Evolutionary conservation across 2,888 invertebrate genomes (phyloP).

Genomic region (Plagiodera versicolora): DNA sequence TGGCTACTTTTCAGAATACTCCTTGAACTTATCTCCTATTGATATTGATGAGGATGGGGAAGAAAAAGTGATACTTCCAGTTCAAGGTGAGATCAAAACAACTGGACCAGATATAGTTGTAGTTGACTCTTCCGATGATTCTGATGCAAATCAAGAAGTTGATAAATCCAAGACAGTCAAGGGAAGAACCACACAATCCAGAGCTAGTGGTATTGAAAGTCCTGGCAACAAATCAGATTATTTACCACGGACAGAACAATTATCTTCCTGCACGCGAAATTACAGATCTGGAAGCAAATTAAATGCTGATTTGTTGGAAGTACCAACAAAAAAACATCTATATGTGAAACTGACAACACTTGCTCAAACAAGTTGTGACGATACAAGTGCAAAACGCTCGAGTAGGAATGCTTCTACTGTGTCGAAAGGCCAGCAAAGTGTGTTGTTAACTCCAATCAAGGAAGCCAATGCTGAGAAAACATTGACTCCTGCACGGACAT

Average conservation of each 20-base stretch:
- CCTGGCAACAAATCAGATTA: background rate
- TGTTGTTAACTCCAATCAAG: background rate
- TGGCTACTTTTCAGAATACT: background rate
- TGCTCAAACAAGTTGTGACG: background rate
- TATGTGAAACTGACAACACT: background rate
- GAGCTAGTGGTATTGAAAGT: background rate
- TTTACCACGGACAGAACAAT: background rate
- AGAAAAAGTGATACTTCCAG: background rate
- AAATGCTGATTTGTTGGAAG: background rate
- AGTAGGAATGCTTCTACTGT: background rate
- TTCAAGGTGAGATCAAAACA: background rate
- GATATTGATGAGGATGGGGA: background rate
- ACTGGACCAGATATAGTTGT: background rate
- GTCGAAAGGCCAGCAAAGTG: background rate
- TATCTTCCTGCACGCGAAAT: background rate
- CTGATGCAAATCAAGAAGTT: background rate
- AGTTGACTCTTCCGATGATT: background rate
- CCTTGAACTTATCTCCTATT: conserved; percentile 11
- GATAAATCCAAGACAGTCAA: background rate
- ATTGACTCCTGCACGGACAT: too few species aligned
- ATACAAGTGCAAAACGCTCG: background rate
- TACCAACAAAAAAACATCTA: background rate
- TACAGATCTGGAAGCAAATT: background rate
- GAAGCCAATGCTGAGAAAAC: background rate
- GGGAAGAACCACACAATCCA: background rate